Evolutionary conservation across 2,113 vertebrate genomes (phyloP), one percentile per base, ranked within the genome.

Genomic region (Empidonax alnorum): DNA sequence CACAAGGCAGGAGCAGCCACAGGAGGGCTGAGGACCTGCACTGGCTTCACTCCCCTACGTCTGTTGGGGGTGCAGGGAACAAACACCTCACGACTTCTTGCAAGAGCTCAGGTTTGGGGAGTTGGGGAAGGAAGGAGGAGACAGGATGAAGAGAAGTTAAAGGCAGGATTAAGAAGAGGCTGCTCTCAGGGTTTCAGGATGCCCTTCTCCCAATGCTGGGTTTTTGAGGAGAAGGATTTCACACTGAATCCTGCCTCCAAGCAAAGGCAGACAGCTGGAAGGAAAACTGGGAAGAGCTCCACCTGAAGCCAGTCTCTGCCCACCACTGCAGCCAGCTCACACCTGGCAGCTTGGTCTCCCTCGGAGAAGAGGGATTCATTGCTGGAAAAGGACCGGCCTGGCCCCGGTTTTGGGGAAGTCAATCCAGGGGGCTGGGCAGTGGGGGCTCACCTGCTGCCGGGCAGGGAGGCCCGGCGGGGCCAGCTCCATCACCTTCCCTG

Each of bases 401-500:
- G 27, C 19, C 14, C 7, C 0, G 1, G 41, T 50, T 86, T 47
- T 7, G 12, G 9, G 39, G 83, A 77, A 93, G 49, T 27, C 6
- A 1, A 37, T 41, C 1, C 1, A 85, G 41, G 15, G 23, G 33
- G 13, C 3, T 0, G 1, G 55, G 46, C 1, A 3, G 21, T 0
- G 5, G 33, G 14, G 18, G 22, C 37, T 96, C 98, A 99, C 99
- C 99, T 99, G 99, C 84, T 99, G 99, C 88, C 98, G 98, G 93
- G 97, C 69, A 24, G 98, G 98, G 97, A 99, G 98, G 75, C 98
- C 98, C 0, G 97, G 98, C 0, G 99, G 99, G 72, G 99, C 99
- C 79, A 99, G 97, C 84, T 99, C 99, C 99, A 99, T 99, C 94
- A 99, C 99, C 96, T 99, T 98, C n/a, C 98, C 97, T 0, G 99